Evolutionary conservation across 2,113 vertebrate genomes (phyloP).

Genomic region (Turnix velox): DNA sequence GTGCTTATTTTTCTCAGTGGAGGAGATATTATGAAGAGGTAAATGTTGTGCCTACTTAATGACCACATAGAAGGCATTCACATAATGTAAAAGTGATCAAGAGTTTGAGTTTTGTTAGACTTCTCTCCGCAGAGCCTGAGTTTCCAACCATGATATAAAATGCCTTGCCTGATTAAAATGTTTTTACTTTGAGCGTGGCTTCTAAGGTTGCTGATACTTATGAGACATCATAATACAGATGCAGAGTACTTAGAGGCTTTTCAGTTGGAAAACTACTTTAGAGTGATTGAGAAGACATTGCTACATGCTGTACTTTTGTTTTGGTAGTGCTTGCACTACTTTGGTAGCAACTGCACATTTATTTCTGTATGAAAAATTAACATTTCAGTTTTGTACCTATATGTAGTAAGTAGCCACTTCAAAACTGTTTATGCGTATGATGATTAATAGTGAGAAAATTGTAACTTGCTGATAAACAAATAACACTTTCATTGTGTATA

Average conservation of each 20-base stretch:
- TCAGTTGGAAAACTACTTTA: neutral
- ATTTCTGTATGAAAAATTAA: neutral
- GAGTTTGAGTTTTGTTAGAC: neutral
- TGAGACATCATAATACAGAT: neutral
- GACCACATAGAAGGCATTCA: neutral
- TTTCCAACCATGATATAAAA: neutral
- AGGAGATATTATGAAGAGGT: neutral
- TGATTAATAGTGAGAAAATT: neutral
- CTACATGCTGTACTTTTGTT: neutral
- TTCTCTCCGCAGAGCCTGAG: neutral
- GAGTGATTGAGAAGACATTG: neutral
- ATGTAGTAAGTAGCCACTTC: neutral
- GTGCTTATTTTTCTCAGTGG: neutral
- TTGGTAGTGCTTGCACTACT: neutral
- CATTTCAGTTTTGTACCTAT: neutral
- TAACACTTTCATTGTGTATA: neutral
- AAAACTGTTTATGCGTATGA: neutral
- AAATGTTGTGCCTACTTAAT: neutral
- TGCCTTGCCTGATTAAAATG: neutral
- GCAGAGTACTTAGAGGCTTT: neutral
- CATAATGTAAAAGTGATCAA: neutral
- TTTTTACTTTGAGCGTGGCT: neutral
- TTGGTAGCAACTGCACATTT: neutral
- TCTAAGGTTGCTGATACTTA: neutral
- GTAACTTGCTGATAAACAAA: neutral